Percentiles rank a stretch among this genome's conserved stretches.
These are phyloP conservation scores for Pituophis catenifer DNA, from an alignment of 2,113 vertebrate genomes.

Conservation along the genomic window DNA sequence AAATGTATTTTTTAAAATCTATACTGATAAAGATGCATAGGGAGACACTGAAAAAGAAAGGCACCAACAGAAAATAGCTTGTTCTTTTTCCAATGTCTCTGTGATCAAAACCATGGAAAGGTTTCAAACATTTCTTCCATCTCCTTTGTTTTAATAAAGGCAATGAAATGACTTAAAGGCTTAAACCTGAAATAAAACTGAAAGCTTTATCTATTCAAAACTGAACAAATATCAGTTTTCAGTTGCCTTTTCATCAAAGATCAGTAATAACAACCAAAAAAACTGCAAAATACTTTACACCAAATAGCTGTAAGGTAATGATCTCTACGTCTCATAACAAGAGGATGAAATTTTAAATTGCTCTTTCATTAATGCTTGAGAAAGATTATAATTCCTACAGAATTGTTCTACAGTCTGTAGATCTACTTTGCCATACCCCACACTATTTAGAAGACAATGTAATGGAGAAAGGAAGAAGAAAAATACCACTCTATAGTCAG, in stretches of 20 bases:
- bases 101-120: neutral
- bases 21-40: neutral
- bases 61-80: neutral
- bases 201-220: neutral
- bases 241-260: neutral
- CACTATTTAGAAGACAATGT: neutral
- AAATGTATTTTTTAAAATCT: neutral
- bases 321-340: neutral
- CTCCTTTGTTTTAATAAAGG: neutral
- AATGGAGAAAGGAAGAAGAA: neutral
- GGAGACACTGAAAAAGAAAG: neutral
- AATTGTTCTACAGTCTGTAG: neutral
- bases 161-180: neutral
- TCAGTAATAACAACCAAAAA: neutral
- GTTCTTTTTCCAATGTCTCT: neutral
- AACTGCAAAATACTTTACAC: neutral
- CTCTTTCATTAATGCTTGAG: neutral
- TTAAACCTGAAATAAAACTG: neutral
- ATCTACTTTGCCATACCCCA: neutral
- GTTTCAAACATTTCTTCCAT: neutral
- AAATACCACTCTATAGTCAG: neutral
- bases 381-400: neutral
- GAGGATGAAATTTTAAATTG: neutral
- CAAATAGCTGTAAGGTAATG: neutral
- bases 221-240: neutral